Base-by-base conservation (phyloP, 2,888 invertebrate species). In the Macroteleia sp. region DNA sequence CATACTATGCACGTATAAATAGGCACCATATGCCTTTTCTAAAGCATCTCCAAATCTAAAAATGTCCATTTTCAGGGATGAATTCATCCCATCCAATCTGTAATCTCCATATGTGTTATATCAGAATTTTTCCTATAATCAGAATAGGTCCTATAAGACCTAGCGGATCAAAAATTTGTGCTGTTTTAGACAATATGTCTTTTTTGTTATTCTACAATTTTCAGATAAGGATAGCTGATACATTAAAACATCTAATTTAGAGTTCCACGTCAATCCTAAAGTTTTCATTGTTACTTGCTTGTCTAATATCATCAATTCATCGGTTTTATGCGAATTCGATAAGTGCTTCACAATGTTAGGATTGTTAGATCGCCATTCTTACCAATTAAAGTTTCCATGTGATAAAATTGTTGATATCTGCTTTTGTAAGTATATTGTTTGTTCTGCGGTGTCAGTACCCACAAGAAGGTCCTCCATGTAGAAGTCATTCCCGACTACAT, bases 21-120 rank as follows among this genome's bases (percentile, higher is more conserved):
- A 83, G 0, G 82, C 83, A 14, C 83, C 83, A 39, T 81, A 85
- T 0, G 78, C 83, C 5, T 56, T 77, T 17, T 82, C 80, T 3
- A 75, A 81, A 5, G 83, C 81, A 42, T 83, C 83, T 9, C 78
- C 50, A 39, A 85, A 86, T 0, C 80, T 83, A 17, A 81, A 78
- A 5, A 82, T 12, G 22, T 28, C 28, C 9, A 62, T 36, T 6
- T 16, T 36, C 14, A 1, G 30, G 28, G 12, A 57, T 25, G 12
- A 41, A 41, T 39, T 57, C 57, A 17, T 57, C 57, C 30, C 57
- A 57, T 16, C 28, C 42, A 10, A 57, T 25, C 22, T 42, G 16
- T 1, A 57, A n/a, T 42, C 42, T 22, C 42, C 57, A 57, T 10
- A 57, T 9, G 2, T 28, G 25, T 57, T 76, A 67, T 44, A 79